These are phyloP conservation scores for Apoderus coryli DNA, from an alignment of 2,888 invertebrate species.

Conservation along the genomic window DNA sequence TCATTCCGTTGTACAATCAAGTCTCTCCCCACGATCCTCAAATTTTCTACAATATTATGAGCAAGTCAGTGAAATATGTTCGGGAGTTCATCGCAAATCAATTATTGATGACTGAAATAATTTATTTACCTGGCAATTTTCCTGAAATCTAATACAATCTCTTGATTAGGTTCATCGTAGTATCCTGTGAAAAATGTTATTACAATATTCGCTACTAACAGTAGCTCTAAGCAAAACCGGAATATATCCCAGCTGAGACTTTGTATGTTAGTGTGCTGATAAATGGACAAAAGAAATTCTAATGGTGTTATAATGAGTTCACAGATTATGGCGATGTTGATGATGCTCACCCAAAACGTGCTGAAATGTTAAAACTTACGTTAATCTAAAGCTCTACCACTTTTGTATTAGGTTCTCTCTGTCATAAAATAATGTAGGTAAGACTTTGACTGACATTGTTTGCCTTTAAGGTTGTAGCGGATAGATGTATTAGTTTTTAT, in stretches of 20 bases:
- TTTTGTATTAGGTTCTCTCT: no score
- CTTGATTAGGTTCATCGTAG: conserved; percentile 24
- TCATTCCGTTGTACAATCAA: no score
- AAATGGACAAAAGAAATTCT: conserved; percentile 17
- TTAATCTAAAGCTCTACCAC: no score
- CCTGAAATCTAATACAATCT: conserved; percentile 20
- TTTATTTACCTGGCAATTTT: conserved; percentile 18
- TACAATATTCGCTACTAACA: conserved; percentile 18
- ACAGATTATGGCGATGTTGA: conserved; percentile 18
- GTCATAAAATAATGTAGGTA: no score
- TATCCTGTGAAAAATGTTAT: conserved; percentile 23
- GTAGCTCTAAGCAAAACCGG: conserved; percentile 12
- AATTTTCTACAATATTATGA: no score
- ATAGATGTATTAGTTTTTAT: no score
- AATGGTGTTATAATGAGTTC: conserved; percentile 20
- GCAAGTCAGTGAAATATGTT: no score
- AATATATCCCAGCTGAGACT: conserved; percentile 10
- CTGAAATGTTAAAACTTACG: no score
- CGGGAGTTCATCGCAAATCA: no score
- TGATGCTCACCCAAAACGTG: conserved; percentile 20
- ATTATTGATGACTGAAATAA: conserved; percentile 1
- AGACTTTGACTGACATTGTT: no score
- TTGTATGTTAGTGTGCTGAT: conserved; percentile 8
- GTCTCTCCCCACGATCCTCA: no score
- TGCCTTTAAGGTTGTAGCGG: no score